A percentile compares a stretch with the other conserved stretches of the same genome.
Evolutionary conservation across 2,797 vertebrate species (phyloP).

Genomic region (Somateria mollissima): DNA sequence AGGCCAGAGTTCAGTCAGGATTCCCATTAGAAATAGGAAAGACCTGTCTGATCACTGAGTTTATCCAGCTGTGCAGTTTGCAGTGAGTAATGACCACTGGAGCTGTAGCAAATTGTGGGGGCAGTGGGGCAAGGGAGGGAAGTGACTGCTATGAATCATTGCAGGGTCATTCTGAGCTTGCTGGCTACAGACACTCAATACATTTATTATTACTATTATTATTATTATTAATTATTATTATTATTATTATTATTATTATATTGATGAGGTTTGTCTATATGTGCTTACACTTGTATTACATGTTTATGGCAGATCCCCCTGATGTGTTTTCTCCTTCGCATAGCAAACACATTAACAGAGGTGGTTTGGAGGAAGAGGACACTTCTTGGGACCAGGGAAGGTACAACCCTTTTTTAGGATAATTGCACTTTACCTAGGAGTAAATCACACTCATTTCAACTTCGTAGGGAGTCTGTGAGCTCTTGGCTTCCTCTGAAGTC

Average conservation of each 20-base stretch:
- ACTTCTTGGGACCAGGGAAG: background rate
- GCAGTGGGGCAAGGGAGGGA: background rate
- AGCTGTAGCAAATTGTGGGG: constrained; percentile 1
- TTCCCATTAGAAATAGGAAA: constrained; percentile 56
- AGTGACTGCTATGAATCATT: background rate
- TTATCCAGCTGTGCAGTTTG: constrained; percentile 59
- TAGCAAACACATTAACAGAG: background rate
- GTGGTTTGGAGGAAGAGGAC: background rate
- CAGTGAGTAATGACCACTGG: constrained; percentile 55
- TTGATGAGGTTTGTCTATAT: background rate
- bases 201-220: too few species aligned
- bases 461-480: background rate
- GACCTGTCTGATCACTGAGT: constrained; percentile 52
- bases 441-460: background rate
- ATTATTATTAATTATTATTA: background rate
- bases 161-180: background rate
- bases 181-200: background rate
- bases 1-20: constrained; percentile 41
- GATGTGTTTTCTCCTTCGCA: background rate
- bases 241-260: background rate
- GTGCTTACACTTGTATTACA: background rate
- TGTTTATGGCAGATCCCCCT: background rate
- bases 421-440: background rate
- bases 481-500: background rate
- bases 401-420: background rate